Conservation (phyloP, 2,113 vertebrate genomes). For the Phycodurus eques region DNA sequence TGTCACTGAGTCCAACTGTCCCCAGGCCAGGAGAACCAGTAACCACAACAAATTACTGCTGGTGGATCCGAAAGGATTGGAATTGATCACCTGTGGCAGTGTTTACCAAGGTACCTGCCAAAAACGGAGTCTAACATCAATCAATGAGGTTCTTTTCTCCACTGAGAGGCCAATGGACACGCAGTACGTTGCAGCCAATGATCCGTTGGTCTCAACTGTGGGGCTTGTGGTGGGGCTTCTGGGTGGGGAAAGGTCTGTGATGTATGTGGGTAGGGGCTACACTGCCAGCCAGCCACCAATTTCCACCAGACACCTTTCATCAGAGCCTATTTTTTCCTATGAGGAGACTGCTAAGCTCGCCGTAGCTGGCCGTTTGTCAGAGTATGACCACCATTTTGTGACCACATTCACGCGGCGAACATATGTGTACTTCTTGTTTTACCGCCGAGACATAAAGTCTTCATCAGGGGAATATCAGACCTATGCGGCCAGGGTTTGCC, state of each 20-base stretch:
- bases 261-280: slow-evolving; percentile 92
- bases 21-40: slow-evolving; percentile 80
- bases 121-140: slow-evolving; percentile 81
- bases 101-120: slow-evolving; percentile 94
- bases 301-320: slow-evolving; percentile 87
- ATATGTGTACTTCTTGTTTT: slow-evolving; percentile 90
- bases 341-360: slow-evolving; percentile 95
- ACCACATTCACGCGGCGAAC: slow-evolving; percentile 78
- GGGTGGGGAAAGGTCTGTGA: slow-evolving; percentile 77
- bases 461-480: slow-evolving; percentile 84
- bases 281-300: slow-evolving; percentile 93
- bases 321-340: slow-evolving; percentile 87
- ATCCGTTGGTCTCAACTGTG: slow-evolving; percentile 86
- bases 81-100: slow-evolving; percentile 90
- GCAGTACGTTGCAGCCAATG: slow-evolving; percentile 94
- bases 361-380: slow-evolving; percentile 85
- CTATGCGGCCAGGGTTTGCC: slow-evolving; percentile 88
- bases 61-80: slow-evolving; percentile 75
- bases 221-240: slow-evolving; percentile 82
- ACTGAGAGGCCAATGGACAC: slow-evolving; percentile 89
- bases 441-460: slow-evolving; percentile 88
- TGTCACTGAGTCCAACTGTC: slow-evolving; percentile 81
- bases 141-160: slow-evolving; percentile 78
- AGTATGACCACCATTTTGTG: slow-evolving; percentile 95
- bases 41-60: slow-evolving; percentile 93